Conservation (phyloP, 1,140 invertebrate genomes). For the Subanguina moxae region DNA sequence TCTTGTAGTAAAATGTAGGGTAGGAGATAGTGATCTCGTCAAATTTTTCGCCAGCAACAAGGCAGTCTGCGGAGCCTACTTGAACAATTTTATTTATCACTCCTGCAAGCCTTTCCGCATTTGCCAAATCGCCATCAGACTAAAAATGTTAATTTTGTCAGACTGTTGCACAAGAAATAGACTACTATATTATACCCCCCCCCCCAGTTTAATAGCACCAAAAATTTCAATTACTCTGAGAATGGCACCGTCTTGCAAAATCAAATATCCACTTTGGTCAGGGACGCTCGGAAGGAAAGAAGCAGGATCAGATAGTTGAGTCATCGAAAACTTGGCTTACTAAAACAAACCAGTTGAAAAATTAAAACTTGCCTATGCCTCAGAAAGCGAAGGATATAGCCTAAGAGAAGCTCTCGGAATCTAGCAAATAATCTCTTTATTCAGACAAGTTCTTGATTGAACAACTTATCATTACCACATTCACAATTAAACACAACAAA, state of each 20-base stretch:
- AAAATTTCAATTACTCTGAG: slow-evolving; percentile 33
- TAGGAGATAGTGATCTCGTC: slow-evolving; percentile 19
- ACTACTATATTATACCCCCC: neutral
- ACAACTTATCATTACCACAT: neutral
- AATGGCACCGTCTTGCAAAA: slow-evolving; percentile 49
- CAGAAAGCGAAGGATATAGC: too few species aligned
- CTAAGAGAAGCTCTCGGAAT: too few species aligned
- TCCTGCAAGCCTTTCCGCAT: slow-evolving; percentile 38
- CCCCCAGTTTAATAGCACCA: too few species aligned
- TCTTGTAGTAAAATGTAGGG: slow-evolving; percentile 18
- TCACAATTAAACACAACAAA: slow-evolving; percentile 11
- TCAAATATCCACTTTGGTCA: slow-evolving; percentile 43
- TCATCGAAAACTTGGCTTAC: too few species aligned
- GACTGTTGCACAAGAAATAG: neutral
- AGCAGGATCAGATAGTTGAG: neutral
- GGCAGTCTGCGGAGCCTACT: slow-evolving; percentile 23
- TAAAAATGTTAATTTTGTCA: slow-evolving; percentile 11
- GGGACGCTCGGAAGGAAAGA: slow-evolving; percentile 15
- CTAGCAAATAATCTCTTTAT: too few species aligned
- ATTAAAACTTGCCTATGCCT: too few species aligned
- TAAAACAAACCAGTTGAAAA: too few species aligned
- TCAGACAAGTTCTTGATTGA: too few species aligned
- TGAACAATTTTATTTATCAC: slow-evolving; percentile 31
- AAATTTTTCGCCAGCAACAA: slow-evolving; percentile 8
- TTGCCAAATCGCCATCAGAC: slow-evolving; percentile 49